These are phyloP conservation scores for Turnix velox DNA, from an alignment of 2,113 vertebrate genomes.

Conservation along the genomic window DNA sequence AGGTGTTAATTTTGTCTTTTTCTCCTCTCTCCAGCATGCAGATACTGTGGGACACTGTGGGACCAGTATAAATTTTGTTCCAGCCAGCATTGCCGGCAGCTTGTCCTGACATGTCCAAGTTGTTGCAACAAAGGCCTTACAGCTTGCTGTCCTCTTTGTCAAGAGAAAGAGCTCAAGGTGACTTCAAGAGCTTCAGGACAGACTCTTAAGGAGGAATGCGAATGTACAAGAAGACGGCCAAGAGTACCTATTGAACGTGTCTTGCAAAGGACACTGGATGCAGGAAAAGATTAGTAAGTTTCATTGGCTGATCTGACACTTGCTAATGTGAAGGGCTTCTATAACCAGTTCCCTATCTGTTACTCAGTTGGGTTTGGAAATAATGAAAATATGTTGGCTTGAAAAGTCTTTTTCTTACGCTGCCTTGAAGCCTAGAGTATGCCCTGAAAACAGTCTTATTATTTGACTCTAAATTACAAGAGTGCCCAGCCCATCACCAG, in stretches of 20 bases:
- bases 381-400: neutral
- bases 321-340: neutral
- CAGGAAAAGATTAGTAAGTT: neutral
- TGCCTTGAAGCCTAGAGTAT: neutral
- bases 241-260: slow-evolving; percentile 79
- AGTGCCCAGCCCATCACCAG: neutral
- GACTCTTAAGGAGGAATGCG: slow-evolving; percentile 85
- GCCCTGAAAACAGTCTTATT: neutral
- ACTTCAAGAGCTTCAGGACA: neutral
- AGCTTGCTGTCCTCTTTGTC: slow-evolving; percentile 88
- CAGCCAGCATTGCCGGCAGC: slow-evolving; percentile 86
- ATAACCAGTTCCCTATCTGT: neutral
- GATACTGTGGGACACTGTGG: slow-evolving; percentile 86
- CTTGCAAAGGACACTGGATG: neutral
- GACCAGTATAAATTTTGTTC: slow-evolving; percentile 91
- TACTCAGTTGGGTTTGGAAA: neutral
- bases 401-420: neutral
- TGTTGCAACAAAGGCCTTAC: slow-evolving; percentile 81
- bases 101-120: slow-evolving; percentile 83
- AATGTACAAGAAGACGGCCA: slow-evolving; percentile 83
- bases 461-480: slow-evolving; percentile 4
- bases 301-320: neutral
- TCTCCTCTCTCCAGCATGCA: slow-evolving; percentile 79
- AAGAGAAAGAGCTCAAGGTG: slow-evolving; percentile 74
- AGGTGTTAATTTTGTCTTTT: slow-evolving; percentile 7